Evolutionary conservation across 2,113 vertebrate genomes (phyloP).

Genomic region (Megatriorchis doriae): DNA sequence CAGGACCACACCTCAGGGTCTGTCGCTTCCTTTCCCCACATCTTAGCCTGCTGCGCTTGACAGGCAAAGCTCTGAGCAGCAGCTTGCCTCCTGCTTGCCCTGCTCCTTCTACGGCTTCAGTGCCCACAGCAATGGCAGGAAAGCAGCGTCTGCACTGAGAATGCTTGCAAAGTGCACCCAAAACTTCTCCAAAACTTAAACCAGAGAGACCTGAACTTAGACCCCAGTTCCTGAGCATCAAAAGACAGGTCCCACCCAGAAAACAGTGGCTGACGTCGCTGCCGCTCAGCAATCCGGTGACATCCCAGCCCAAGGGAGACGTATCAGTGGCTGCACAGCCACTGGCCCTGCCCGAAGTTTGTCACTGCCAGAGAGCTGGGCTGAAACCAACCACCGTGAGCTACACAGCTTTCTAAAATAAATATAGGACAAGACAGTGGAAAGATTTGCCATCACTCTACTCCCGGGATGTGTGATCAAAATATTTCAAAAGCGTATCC

Average conservation of each 20-base stretch:
- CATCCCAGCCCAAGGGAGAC: background rate
- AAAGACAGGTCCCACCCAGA: background rate
- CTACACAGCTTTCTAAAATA: background rate
- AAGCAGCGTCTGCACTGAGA: background rate
- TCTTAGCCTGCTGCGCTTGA: background rate
- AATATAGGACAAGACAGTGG: conserved; percentile 2
- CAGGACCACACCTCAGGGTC: background rate
- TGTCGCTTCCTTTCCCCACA: background rate
- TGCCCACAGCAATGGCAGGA: background rate
- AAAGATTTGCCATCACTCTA: background rate
- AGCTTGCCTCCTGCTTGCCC: background rate
- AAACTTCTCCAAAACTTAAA: background rate
- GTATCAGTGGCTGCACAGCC: background rate
- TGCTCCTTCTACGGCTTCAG: background rate
- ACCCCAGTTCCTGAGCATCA: background rate
- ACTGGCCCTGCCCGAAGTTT: background rate
- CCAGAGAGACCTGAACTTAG: background rate
- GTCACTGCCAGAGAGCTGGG: background rate
- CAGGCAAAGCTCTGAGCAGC: background rate
- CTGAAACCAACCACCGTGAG: conserved; percentile 1
- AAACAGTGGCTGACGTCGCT: background rate
- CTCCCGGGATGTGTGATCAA: background rate
- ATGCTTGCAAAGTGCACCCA: background rate
- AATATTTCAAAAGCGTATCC: background rate
- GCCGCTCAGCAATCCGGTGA: background rate